Base-by-base conservation (phyloP, 2,797 vertebrate genomes). In the Pelobates cultripes region DNA sequence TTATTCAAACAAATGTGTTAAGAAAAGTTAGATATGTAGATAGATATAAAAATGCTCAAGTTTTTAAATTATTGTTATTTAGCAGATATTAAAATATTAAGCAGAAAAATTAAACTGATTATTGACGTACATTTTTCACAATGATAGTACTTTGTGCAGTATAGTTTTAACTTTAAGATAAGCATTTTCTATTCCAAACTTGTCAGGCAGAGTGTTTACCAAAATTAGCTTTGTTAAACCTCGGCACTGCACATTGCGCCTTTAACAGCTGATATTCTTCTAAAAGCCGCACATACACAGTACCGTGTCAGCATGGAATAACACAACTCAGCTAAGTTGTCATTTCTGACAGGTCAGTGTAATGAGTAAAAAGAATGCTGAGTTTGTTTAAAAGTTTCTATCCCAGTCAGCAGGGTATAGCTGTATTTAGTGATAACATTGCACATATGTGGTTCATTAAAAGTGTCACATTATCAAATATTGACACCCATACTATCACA, bases 301-400 rank as follows among this genome's bases (percentile, higher is more conserved):
- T 88, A 91, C 89, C 88, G 91, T 93, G 92, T 93, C 93, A 93
- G 88, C 86, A 83, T 88, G 88, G 91, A 88, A 91, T 92, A 93
- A 89, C 91, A 88, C 90, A 91, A 86, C 87, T 86, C 76, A 82
- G 87, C 89, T 91, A 89, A 89, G 88, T 84, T 94, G 93, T 93
- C 92, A 93, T 91, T 92, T 93, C 86, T 94, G 93, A 93, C 93
- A 94, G 88, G 88, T 89, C 0, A 9, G 82, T 90, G 88, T 93
- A 93, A 94, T 91, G 91, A 93, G 91, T 88, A 91, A 86, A 73
- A 86, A 90, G 90, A 93, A 83, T 1, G 74, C 89, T 93, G 91
- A 93, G 88, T 90, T 86, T 89, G 91, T 88, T 40, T 0, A 89
- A 93, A 82, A 85, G 81, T 88, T 91, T 89, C 69, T 84, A 86